A percentile compares a stretch with the other conserved stretches of the same genome.
Evolutionary conservation across 2,888 invertebrate species (phyloP).

Genomic region (Mythimna lalbum): DNA sequence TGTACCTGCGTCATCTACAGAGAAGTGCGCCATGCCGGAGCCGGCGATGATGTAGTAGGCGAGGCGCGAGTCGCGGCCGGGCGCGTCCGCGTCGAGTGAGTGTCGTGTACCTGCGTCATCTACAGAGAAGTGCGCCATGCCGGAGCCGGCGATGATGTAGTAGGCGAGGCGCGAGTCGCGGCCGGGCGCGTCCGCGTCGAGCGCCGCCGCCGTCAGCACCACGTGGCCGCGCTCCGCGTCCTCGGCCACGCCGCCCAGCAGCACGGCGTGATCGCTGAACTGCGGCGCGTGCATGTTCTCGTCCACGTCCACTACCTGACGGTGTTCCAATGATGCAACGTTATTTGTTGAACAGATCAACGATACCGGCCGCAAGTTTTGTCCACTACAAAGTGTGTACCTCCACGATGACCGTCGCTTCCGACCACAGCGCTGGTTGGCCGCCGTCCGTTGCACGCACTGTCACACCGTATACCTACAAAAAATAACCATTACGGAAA

Average conservation of each 20-base stretch:
- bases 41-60: too few species aligned
- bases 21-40: too few species aligned
- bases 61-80: too few species aligned
- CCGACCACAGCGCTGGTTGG: slow-evolving; percentile 94
- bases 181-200: slow-evolving; percentile 95
- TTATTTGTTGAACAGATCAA: not conserved
- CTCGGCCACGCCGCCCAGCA: slow-evolving; percentile 94
- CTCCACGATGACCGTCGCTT: slow-evolving; percentile 95
- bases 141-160: slow-evolving; percentile 96
- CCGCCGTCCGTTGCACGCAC: slow-evolving; percentile 97
- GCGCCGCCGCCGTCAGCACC: slow-evolving; percentile 94
- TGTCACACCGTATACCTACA: slow-evolving; percentile 95
- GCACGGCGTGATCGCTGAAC: slow-evolving; percentile 94
- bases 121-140: slow-evolving; percentile 97
- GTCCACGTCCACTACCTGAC: slow-evolving; percentile 96
- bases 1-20: slow-evolving; percentile 94
- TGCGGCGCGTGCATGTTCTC: slow-evolving; percentile 96
- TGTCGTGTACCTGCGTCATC: slow-evolving; percentile 94
- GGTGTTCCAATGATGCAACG: not conserved
- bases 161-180: slow-evolving; percentile 96
- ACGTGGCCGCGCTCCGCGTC: slow-evolving; percentile 94
- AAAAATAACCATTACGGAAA: not conserved
- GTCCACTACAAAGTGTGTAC: slow-evolving; percentile 13
- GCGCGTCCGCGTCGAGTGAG: too few species aligned
- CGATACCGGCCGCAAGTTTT: not conserved